A percentile compares a stretch with the other conserved stretches of the same genome.
Evolutionary conservation across 1,140 invertebrate genomes (phyloP).

Genomic region (Rhopalosiphum padi): DNA sequence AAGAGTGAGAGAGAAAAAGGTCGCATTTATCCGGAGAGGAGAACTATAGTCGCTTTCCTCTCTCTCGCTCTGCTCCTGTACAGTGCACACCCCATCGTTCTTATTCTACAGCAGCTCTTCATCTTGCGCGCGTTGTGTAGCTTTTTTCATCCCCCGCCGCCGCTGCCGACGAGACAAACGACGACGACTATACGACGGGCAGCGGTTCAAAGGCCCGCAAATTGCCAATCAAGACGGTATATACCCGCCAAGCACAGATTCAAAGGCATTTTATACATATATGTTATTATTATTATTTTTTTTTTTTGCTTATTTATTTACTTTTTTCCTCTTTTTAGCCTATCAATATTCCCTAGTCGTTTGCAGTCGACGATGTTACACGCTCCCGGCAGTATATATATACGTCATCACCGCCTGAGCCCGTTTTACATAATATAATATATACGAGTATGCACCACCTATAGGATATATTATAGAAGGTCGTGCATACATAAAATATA

Average conservation of each 20-base stretch:
- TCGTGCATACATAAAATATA: not conserved
- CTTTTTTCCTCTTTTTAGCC: slow-evolving; percentile 34
- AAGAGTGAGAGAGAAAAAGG: slow-evolving; percentile 8
- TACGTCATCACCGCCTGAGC: not conserved
- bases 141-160: not conserved
- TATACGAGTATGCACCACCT: not conserved
- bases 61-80: not conserved
- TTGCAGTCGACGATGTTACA: not conserved
- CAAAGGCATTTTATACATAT: slow-evolving; percentile 35
- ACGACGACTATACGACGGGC: slow-evolving; percentile 28
- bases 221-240: slow-evolving; percentile 53
- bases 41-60: not conserved
- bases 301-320: slow-evolving; percentile 19
- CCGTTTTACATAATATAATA: slow-evolving; percentile 21
- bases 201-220: slow-evolving; percentile 47
- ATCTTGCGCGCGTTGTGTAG: not conserved
- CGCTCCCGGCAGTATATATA: not conserved
- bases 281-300: slow-evolving; percentile 22
- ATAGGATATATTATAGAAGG: not conserved
- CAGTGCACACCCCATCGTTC: not conserved
- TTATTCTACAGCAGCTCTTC: not conserved
- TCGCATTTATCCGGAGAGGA: slow-evolving; percentile 49
- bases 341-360: slow-evolving; percentile 22
- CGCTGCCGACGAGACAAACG: not conserved
- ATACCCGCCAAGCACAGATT: slow-evolving; percentile 39